Percentiles rank a stretch among this genome's conserved stretches.
Conservation (phyloP, 2,797 vertebrate genomes). For the Orestias chungarensis region DNA sequence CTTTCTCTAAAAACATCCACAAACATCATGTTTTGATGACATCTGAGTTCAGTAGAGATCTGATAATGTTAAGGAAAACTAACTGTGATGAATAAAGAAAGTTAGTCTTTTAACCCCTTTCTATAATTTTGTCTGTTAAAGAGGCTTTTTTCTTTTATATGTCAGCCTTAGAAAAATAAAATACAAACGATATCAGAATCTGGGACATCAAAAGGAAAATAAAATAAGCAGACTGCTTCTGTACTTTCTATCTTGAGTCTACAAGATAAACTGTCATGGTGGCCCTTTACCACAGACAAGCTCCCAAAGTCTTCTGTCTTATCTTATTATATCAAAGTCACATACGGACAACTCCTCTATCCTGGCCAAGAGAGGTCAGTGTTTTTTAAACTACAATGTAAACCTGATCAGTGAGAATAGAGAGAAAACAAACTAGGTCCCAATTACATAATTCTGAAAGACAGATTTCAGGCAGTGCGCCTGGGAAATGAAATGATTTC, state of each 20-base stretch:
- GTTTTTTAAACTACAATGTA: slow-evolving; percentile 56
- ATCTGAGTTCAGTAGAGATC: neutral
- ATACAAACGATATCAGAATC: no score
- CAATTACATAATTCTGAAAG: slow-evolving; percentile 76
- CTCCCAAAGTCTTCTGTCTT: neutral
- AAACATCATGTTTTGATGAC: neutral
- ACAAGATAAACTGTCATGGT: neutral
- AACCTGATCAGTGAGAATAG: slow-evolving; percentile 61
- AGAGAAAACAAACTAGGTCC: slow-evolving; percentile 52
- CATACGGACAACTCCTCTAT: slow-evolving; percentile 54
- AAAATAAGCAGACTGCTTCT: neutral
- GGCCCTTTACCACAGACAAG: neutral
- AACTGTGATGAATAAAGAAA: neutral
- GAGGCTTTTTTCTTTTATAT: neutral
- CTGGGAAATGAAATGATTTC: slow-evolving; percentile 64
- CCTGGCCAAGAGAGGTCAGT: neutral
- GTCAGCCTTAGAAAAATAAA: neutral
- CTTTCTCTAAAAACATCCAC: neutral
- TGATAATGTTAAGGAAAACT: no score
- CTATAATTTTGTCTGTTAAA: neutral
- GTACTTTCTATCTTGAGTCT: neutral
- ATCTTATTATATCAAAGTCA: slow-evolving; percentile 43
- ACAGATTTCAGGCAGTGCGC: slow-evolving; percentile 50
- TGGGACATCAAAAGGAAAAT: neutral
- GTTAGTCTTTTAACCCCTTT: neutral